Conservation (phyloP, 2,113 vertebrate genomes). For the Brachypodius melanocephalos region DNA sequence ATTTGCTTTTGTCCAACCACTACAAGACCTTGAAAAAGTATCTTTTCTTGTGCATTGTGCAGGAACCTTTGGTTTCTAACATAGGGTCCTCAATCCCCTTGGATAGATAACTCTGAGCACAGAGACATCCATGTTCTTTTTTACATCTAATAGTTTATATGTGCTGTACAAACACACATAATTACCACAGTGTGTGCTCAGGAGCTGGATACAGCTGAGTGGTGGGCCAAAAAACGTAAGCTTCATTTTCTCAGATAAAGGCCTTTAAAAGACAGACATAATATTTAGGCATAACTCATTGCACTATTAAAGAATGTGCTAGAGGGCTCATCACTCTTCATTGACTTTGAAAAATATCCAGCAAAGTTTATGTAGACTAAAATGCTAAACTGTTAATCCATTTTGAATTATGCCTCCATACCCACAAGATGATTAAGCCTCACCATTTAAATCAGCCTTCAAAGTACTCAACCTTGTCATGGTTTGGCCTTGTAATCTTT, state of each 20-base stretch:
- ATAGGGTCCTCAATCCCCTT: background rate
- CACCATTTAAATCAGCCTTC: background rate
- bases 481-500: background rate
- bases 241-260: background rate
- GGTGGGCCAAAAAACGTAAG: background rate
- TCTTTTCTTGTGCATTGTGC: fast-evolving
- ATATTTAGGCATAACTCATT: background rate
- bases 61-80: background rate
- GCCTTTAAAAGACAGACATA: background rate
- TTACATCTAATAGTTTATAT: background rate
- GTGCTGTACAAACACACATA: background rate
- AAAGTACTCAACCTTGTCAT: background rate
- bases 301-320: background rate
- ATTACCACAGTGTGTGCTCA: fast-evolving
- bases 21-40: background rate
- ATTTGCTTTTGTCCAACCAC: fast-evolving
- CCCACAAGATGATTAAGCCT: background rate
- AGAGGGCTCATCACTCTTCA: background rate
- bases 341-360: background rate
- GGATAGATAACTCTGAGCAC: background rate
- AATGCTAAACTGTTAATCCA: background rate
- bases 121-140: background rate
- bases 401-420: background rate
- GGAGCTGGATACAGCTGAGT: background rate
- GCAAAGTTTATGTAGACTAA: background rate